phyloP scores from a whole-genome alignment of 2,888 invertebrate genomes.

The Brachyopa scutellaris region DNA sequence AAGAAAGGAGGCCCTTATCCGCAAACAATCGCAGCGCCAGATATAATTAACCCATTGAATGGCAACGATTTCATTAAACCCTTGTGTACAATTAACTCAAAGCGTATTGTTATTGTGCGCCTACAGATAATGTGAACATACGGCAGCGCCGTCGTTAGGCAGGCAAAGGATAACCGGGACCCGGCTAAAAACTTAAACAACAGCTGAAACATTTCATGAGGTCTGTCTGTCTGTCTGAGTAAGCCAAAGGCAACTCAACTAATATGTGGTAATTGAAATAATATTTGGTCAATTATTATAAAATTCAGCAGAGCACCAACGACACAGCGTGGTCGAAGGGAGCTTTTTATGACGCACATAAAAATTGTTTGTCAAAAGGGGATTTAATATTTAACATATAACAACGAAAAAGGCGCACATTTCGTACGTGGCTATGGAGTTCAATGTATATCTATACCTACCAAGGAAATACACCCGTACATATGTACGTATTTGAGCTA shows the following conservation, averaged over 20 bases:
- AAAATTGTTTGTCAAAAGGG: neutral
- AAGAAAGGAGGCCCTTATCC: slow-evolving; percentile 1
- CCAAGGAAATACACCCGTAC: no score
- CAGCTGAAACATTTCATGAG: neutral
- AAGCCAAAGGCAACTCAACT: slow-evolving; percentile 1
- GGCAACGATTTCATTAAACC: slow-evolving; percentile 19
- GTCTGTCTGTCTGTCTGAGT: neutral
- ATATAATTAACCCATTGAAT: slow-evolving; percentile 34
- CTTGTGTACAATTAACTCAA: slow-evolving; percentile 30
- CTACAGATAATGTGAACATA: neutral
- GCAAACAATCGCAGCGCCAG: slow-evolving; percentile 12
- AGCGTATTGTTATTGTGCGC: slow-evolving; percentile 6
- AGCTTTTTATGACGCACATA: neutral
- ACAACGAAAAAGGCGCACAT: neutral
- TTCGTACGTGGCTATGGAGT: neutral
- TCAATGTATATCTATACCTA: no score
- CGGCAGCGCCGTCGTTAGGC: neutral
- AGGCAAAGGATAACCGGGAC: neutral
- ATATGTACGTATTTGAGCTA: neutral
- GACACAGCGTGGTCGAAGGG: neutral
- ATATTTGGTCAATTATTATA: slow-evolving; percentile 24
- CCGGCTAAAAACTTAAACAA: neutral
- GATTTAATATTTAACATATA: no score
- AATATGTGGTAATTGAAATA: slow-evolving; percentile 21
- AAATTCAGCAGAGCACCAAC: neutral